These are phyloP conservation scores for Scaptomyza cyrtandrae DNA, from an alignment of 2,888 invertebrate genomes.

Conservation along the genomic window DNA sequence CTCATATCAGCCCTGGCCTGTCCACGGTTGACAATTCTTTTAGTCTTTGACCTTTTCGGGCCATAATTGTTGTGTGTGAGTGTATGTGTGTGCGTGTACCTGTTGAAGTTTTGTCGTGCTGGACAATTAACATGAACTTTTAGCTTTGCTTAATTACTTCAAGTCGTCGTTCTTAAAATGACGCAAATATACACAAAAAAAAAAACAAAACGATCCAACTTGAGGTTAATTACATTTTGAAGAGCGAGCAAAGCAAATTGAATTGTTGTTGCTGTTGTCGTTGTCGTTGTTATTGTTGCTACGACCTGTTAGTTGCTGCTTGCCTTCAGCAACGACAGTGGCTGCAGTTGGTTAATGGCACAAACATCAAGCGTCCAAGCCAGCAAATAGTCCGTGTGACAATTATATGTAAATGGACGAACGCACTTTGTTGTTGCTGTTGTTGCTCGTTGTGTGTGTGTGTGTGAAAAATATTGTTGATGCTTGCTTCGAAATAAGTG, in stretches of 20 bases:
- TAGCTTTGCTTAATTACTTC: conserved; percentile 78
- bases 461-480: conserved; percentile 27
- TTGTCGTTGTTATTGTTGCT: conserved; percentile 50
- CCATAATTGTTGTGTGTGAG: conserved; percentile 51
- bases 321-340: conserved; percentile 31
- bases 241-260: conserved; percentile 69
- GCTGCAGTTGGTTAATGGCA: conserved; percentile 62
- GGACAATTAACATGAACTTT: conserved; percentile 80
- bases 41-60: conserved; percentile 74
- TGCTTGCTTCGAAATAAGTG: conserved; percentile 54
- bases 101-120: conserved; percentile 54
- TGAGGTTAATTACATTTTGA: conserved; percentile 77
- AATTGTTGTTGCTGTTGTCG: conserved; percentile 56
- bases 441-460: conserved; percentile 14
- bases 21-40: conserved; percentile 77
- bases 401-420: conserved; percentile 77
- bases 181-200: conserved; percentile 64
- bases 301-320: conserved; percentile 19
- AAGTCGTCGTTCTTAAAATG: conserved; percentile 68
- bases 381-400: conserved; percentile 68
- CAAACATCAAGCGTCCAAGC: conserved; percentile 52
- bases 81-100: conserved; percentile 30
- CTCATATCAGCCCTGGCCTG: conserved; percentile 57
- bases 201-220: conserved; percentile 36
- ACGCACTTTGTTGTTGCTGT: conserved; percentile 53